phyloP scores from a whole-genome alignment of 2,888 invertebrate genomes.

The Mythimna lalbum region DNA sequence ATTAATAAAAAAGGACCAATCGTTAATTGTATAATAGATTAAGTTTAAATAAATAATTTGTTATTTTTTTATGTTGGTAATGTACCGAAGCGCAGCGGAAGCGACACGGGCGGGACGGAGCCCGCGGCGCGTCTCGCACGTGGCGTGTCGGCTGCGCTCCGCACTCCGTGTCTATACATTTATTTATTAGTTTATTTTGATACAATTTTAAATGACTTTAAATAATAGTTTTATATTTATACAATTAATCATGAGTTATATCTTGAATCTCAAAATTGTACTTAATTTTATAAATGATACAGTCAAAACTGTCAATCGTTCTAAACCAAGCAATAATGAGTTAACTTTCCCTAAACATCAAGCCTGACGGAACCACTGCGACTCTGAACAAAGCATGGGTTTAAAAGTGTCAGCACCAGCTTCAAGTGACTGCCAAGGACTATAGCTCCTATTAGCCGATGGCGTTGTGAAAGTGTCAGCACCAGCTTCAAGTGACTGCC shows the following conservation, averaged over 20 bases:
- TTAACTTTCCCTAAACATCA: background rate
- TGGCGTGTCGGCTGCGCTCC: background rate
- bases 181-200: conserved; percentile 62
- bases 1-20: conserved; percentile 66
- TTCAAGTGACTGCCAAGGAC: background rate
- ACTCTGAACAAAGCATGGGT: background rate
- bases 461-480: background rate
- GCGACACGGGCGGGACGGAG: conserved; percentile 7
- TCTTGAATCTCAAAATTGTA: conserved; percentile 80
- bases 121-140: background rate
- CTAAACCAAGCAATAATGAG: background rate
- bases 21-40: conserved; percentile 67
- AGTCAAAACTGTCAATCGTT: conserved; percentile 1
- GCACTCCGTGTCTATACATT: conserved; percentile 22
- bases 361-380: too few relatives aligned
- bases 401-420: background rate
- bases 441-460: too few relatives aligned
- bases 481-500: background rate
- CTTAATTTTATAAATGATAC: conserved; percentile 68
- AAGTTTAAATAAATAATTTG: conserved; percentile 58
- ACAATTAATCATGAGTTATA: conserved; percentile 47
- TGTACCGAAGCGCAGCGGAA: conserved; percentile 16
- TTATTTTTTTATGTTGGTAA: conserved; percentile 57
- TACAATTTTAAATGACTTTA: conserved; percentile 57
- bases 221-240: conserved; percentile 45